Conservation (phyloP, 2,888 invertebrate genomes). For the Diabrotica balteata region DNA sequence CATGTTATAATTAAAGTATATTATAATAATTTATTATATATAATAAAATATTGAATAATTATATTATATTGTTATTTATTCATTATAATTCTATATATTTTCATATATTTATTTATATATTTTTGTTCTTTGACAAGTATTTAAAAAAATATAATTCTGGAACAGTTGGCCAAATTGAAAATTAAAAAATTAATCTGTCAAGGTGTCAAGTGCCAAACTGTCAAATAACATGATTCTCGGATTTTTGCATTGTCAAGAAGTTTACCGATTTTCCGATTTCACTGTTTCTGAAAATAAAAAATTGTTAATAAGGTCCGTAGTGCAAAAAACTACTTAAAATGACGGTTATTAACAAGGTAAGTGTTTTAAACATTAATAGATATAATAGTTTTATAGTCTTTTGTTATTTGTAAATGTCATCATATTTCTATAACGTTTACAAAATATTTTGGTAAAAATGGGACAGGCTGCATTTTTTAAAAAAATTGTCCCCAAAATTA, state of each 20-base stretch:
- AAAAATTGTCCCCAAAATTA: constrained; percentile 25
- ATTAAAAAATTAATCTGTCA: neutral
- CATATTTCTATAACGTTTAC: constrained; percentile 18
- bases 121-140: too few relatives aligned
- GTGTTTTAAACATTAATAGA: constrained; percentile 13
- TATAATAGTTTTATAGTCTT: constrained; percentile 24
- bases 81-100: too few relatives aligned
- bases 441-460: constrained; percentile 38
- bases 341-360: constrained; percentile 48
- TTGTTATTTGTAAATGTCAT: constrained; percentile 36
- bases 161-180: too few relatives aligned
- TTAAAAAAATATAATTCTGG: too few relatives aligned
- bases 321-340: constrained; percentile 29
- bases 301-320: constrained; percentile 7
- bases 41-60: too few relatives aligned
- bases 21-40: too few relatives aligned
- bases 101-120: too few relatives aligned
- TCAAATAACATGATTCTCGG: constrained; percentile 38
- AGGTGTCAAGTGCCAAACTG: constrained; percentile 32
- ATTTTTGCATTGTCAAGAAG: constrained; percentile 22
- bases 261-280: constrained; percentile 1
- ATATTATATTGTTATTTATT: too few relatives aligned
- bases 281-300: constrained; percentile 9
- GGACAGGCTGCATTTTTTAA: constrained; percentile 39
- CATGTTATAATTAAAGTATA: too few relatives aligned